Percentiles rank a stretch among this genome's conserved stretches.
Conservation (phyloP, 2,888 invertebrate genomes). For the Torymus texanus region DNA sequence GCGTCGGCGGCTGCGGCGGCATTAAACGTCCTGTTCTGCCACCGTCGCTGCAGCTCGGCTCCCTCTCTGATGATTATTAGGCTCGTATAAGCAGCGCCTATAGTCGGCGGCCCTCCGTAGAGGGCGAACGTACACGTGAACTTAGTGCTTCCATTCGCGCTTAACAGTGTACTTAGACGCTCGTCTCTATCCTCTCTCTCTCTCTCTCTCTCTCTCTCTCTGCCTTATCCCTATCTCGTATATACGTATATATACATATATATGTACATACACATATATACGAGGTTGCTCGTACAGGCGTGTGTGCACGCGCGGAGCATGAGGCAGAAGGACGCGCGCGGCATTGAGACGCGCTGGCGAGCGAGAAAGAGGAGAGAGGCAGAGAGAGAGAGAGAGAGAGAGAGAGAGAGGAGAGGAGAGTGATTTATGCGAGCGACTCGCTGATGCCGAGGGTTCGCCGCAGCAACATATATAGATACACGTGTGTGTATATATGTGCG, state of each 20-base stretch:
- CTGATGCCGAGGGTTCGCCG: constrained; percentile 66
- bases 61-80: constrained; percentile 22
- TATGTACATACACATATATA: background rate
- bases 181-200: background rate
- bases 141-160: constrained; percentile 54
- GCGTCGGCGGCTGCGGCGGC: background rate
- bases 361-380: constrained; percentile 65
- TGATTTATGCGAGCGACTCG: constrained; percentile 73
- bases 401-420: constrained; percentile 71
- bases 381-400: constrained; percentile 69
- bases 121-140: constrained; percentile 35
- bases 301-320: background rate
- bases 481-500: constrained; percentile 37
- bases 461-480: constrained; percentile 52
- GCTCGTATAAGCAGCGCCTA: constrained; percentile 14
- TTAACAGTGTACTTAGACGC: constrained; percentile 31
- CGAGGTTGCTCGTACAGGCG: background rate
- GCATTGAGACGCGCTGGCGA: constrained; percentile 40
- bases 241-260: background rate
- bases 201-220: background rate
- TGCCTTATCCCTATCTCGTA: background rate
- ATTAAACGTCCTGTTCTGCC: background rate
- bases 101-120: background rate
- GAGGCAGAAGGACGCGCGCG: constrained; percentile 8
- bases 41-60: background rate